Percentiles rank a stretch among this genome's conserved stretches.
phyloP scores from a whole-genome alignment of 2,113 vertebrate genomes.

The Lanius collurio region DNA sequence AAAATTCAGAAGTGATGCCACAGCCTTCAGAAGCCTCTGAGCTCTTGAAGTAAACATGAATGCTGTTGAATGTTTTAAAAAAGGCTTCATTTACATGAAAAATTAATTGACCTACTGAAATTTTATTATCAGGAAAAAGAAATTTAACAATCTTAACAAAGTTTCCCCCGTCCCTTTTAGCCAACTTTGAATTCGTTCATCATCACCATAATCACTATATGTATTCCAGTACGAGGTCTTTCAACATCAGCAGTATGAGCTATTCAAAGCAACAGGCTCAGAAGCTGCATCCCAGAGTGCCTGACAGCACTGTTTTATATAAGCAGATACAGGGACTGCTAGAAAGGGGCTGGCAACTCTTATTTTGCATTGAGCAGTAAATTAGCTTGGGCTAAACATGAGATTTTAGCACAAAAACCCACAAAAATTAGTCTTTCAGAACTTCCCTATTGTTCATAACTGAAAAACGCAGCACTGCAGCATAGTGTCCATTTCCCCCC shows the following conservation, averaged over 20 bases:
- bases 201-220: background rate
- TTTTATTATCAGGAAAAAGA: background rate
- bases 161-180: accelerated
- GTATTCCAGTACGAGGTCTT: background rate
- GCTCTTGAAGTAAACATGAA: background rate
- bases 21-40: background rate
- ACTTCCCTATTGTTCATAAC: background rate
- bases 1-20: background rate
- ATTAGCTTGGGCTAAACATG: background rate
- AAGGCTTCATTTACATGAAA: background rate
- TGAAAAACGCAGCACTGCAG: background rate
- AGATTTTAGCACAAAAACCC: background rate
- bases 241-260: background rate
- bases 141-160: background rate
- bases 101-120: background rate
- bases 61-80: background rate
- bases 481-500: accelerated
- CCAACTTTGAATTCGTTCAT: background rate
- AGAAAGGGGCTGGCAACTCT: background rate
- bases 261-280: background rate
- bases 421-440: background rate
- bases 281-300: background rate
- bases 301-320: background rate
- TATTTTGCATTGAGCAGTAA: background rate
- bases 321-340: background rate